These are phyloP conservation scores for Tyto alba DNA, from an alignment of 2,113 vertebrate species.

Conservation along the genomic window DNA sequence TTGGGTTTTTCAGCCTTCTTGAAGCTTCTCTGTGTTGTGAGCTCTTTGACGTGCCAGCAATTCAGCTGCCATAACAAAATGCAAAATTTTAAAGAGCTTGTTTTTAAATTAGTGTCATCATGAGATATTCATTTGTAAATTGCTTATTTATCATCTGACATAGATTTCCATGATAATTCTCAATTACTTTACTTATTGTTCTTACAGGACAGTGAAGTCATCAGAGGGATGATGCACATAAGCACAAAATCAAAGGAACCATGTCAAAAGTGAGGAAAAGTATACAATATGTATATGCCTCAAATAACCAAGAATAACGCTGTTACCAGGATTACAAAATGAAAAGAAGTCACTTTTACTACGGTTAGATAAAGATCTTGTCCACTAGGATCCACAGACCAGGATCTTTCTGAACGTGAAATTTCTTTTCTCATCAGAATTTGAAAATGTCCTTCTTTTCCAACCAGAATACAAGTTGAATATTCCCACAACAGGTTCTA, in stretches of 20 bases:
- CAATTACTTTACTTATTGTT: conserved; percentile 26
- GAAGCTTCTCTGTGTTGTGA: not conserved
- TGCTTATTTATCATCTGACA: conserved; percentile 19
- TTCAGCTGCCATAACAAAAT: conserved; percentile 19
- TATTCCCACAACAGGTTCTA: not conserved
- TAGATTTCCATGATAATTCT: conserved; percentile 26
- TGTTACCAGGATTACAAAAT: not conserved
- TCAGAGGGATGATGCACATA: not conserved
- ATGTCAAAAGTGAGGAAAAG: not conserved
- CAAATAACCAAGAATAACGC: not conserved
- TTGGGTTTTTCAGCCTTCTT: not conserved
- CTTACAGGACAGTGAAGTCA: not conserved
- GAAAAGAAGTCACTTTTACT: not conserved
- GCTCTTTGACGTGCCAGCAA: not conserved
- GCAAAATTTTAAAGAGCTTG: conserved; percentile 4
- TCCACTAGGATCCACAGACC: not conserved
- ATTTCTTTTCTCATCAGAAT: not conserved
- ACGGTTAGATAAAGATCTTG: not conserved
- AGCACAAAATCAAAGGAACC: not conserved
- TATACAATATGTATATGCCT: not conserved
- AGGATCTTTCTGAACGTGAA: not conserved
- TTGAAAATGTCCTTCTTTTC: not conserved
- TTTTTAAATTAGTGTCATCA: conserved; percentile 26
- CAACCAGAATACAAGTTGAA: not conserved
- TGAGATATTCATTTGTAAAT: conserved; percentile 3